A percentile compares a stretch with the other conserved stretches of the same genome.
These are phyloP conservation scores for Phocoena phocoena DNA, from an alignment of 2,113 vertebrate species.

Conservation along the genomic window DNA sequence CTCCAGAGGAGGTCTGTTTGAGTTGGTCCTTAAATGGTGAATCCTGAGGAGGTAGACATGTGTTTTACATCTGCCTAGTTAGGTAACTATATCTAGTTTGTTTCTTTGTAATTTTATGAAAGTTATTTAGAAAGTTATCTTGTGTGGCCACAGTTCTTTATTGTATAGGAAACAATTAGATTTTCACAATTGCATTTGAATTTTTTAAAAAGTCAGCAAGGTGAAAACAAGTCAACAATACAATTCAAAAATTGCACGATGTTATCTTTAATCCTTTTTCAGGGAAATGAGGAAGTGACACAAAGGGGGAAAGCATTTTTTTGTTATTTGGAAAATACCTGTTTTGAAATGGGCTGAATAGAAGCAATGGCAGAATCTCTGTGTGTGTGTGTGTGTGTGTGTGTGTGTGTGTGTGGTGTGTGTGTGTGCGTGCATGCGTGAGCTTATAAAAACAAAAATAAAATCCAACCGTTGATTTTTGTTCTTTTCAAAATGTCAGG, in stretches of 20 bases:
- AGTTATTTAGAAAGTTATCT: background rate
- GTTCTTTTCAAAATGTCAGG: constrained; percentile 10
- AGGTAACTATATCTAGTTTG: background rate
- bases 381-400: background rate
- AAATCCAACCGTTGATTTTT: constrained; percentile 38
- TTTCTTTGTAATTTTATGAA: constrained; percentile 3
- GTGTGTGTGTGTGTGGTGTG: fast-evolving
- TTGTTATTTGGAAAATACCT: constrained; percentile 11
- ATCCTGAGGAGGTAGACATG: background rate
- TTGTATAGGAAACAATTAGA: background rate
- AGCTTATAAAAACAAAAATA: constrained; percentile 22
- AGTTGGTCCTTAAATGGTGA: background rate
- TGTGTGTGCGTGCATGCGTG: fast-evolving
- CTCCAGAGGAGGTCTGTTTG: background rate
- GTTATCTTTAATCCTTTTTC: background rate
- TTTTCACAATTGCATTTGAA: constrained; percentile 10
- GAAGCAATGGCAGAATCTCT: background rate
- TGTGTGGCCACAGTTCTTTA: background rate
- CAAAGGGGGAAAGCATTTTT: background rate
- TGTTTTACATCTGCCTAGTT: background rate
- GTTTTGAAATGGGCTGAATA: constrained; percentile 10
- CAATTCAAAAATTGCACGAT: background rate
- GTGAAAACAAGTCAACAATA: background rate
- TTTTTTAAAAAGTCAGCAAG: background rate
- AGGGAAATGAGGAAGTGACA: background rate